phyloP scores from a whole-genome alignment of 2,888 invertebrate genomes.

The Tetrapedia diversipes region DNA sequence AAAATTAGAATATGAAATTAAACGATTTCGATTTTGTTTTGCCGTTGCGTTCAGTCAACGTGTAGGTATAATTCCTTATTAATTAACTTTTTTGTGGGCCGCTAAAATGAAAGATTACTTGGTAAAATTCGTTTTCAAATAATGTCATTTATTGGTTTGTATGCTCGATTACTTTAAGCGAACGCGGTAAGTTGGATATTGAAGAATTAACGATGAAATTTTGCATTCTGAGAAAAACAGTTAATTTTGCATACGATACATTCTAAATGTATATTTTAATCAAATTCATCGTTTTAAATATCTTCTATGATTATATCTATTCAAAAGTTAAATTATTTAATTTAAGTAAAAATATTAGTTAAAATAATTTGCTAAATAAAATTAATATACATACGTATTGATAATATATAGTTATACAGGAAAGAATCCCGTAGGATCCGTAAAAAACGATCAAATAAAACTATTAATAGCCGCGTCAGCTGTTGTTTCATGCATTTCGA shows the following conservation, averaged over 20 bases:
- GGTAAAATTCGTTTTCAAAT: neutral
- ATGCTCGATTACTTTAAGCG: neutral
- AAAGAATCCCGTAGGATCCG: neutral
- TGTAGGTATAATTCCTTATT: too few species aligned
- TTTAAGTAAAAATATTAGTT: too few species aligned
- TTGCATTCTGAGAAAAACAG: neutral
- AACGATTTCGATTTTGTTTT: neutral
- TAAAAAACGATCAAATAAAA: constrained; percentile 29
- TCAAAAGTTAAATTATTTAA: too few species aligned
- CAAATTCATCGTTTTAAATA: too few species aligned
- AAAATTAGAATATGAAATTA: neutral
- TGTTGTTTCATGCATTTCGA: constrained; percentile 2
- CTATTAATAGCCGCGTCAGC: constrained; percentile 29
- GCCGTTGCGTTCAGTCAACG: neutral
- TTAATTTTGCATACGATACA: neutral
- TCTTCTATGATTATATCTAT: too few species aligned
- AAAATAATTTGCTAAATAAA: too few species aligned
- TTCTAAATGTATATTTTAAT: too few species aligned
- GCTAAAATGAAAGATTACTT: constrained; percentile 3
- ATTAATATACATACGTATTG: too few species aligned
- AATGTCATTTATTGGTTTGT: neutral
- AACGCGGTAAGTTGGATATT: constrained; percentile 1
- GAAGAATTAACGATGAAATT: neutral
- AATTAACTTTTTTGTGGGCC: neutral
- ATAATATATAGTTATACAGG: neutral